Evolutionary conservation across 2,797 vertebrate genomes (phyloP).

Genomic region (Sardinella longiceps): DNA sequence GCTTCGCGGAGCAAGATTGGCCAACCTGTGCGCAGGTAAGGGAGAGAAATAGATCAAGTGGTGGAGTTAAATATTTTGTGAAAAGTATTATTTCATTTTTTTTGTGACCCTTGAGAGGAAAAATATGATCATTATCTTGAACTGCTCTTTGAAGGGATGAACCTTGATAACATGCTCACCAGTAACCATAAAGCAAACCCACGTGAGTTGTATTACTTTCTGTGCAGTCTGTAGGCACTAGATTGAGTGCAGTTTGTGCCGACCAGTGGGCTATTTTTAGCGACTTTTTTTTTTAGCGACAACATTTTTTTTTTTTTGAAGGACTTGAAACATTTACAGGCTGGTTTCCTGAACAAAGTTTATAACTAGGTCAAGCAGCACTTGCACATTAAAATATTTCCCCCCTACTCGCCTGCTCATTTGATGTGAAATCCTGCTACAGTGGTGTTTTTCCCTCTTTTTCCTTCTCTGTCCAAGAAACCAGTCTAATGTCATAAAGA

Average conservation of each 20-base stretch:
- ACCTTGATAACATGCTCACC: slow-evolving; percentile 2
- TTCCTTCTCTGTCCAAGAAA: background rate
- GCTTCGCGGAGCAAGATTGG: slow-evolving; percentile 84
- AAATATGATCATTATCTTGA: background rate
- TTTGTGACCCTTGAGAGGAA: background rate
- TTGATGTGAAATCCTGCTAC: background rate
- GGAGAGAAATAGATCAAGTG: background rate
- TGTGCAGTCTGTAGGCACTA: background rate
- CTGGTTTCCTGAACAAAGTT: background rate
- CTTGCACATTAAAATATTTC: background rate
- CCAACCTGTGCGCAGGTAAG: slow-evolving; percentile 86
- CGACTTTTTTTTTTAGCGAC: background rate
- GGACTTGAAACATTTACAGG: slow-evolving; percentile 1
- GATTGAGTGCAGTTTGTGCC: slow-evolving; percentile 9
- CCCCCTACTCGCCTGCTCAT: too few species aligned
- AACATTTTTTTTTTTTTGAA: background rate
- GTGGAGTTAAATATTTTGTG: background rate
- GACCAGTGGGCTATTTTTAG: background rate
- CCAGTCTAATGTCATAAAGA: background rate
- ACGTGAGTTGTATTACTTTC: background rate
- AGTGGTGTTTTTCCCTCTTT: background rate
- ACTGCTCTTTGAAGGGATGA: slow-evolving; percentile 13
- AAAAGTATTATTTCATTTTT: background rate
- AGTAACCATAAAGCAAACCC: background rate
- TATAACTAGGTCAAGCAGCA: background rate